Evolutionary conservation across 2,797 vertebrate species (phyloP).

Genomic region (Coccyzus lansbergi): DNA sequence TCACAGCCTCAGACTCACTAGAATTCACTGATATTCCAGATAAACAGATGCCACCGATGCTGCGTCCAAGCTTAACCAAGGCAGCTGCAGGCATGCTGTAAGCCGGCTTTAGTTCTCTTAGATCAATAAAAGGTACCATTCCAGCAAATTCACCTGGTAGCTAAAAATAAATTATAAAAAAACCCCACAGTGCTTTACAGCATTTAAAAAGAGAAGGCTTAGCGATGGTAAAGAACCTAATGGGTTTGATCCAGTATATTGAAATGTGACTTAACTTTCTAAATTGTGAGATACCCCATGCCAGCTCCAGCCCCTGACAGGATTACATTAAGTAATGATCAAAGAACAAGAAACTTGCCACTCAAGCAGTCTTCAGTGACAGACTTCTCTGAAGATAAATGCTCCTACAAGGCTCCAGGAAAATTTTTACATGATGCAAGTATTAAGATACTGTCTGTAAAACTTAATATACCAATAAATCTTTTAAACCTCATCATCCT

Average conservation of each 20-base stretch:
- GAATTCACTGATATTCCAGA: background rate
- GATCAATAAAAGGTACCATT: background rate
- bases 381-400: slow-evolving; percentile 40
- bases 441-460: slow-evolving; percentile 8
- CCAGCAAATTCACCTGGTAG: background rate
- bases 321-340: slow-evolving; percentile 64
- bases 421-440: slow-evolving; percentile 9
- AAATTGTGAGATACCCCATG: background rate
- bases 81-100: background rate
- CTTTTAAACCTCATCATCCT: slow-evolving; percentile 47
- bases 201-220: background rate
- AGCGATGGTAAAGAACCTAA: slow-evolving; percentile 16
- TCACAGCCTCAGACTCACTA: background rate
- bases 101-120: background rate
- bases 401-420: background rate
- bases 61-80: background rate
- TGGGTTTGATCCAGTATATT: slow-evolving; percentile 3
- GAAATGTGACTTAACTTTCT: slow-evolving; percentile 28
- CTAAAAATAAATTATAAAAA: slow-evolving; percentile 4
- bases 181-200: background rate
- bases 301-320: slow-evolving; percentile 21
- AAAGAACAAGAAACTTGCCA: slow-evolving; percentile 68
- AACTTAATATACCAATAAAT: slow-evolving; percentile 3
- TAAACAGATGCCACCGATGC: background rate
- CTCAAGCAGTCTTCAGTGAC: slow-evolving; percentile 26